Percentiles rank a stretch among this genome's conserved stretches.
These are phyloP conservation scores for Willowsia nigromaculata DNA, from an alignment of 2,888 invertebrate genomes.

Conservation along the genomic window DNA sequence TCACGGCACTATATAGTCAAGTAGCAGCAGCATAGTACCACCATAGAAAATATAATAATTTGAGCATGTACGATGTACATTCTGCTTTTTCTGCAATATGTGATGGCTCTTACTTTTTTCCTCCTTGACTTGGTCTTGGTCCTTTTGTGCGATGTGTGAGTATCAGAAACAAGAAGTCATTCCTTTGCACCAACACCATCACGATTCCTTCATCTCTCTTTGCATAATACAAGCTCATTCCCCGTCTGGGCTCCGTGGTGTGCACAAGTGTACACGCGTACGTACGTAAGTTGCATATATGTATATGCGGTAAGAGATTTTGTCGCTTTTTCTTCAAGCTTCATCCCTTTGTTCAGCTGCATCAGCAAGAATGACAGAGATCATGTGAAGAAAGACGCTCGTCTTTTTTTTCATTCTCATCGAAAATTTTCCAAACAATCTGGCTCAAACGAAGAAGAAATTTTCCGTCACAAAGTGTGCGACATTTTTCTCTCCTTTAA, in stretches of 20 bases:
- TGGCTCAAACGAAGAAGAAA: not conserved
- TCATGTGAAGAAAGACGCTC: not conserved
- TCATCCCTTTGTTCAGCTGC: constrained; percentile 15
- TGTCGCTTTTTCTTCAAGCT: not conserved
- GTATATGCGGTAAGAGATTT: not conserved
- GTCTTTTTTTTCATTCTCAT: not conserved
- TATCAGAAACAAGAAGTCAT: not conserved
- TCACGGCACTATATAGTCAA: not conserved
- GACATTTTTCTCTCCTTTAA: not conserved
- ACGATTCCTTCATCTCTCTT: not conserved
- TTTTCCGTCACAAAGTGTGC: not conserved
- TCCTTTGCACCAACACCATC: no score
- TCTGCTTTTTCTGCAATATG: not conserved
- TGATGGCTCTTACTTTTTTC: constrained; percentile 60
- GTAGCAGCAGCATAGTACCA: not conserved
- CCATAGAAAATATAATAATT: not conserved
- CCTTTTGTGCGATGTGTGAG: not conserved
- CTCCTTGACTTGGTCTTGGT: constrained; percentile 52
- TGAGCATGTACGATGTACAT: not conserved
- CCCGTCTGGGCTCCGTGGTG: constrained; percentile 32
- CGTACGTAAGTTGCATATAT: not conserved
- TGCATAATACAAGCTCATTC: constrained; percentile 36
- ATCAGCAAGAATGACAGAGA: not conserved
- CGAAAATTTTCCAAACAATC: not conserved
- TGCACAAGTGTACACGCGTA: constrained; percentile 17